These are phyloP conservation scores for Synergus umbraculus DNA, from an alignment of 2,888 invertebrate species.

Conservation along the genomic window DNA sequence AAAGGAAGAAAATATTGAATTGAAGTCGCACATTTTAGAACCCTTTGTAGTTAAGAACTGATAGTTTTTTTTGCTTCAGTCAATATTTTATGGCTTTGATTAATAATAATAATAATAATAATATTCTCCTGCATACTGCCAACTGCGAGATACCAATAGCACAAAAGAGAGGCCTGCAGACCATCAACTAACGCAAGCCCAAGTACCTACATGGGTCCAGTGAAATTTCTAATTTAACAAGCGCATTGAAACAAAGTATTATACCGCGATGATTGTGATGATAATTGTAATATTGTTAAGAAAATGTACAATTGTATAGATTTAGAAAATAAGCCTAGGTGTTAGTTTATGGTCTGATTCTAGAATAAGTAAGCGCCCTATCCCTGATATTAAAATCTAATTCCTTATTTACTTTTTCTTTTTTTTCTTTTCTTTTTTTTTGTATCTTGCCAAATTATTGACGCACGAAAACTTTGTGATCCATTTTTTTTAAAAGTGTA, in stretches of 20 bases:
- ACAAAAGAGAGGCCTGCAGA: conserved; percentile 68
- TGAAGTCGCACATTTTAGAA: conserved; percentile 17
- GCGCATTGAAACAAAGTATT: conserved; percentile 59
- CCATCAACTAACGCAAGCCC: conserved; percentile 73
- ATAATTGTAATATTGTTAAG: conserved; percentile 62
- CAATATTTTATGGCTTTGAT: conserved; percentile 2
- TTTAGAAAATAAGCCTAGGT: conserved; percentile 71
- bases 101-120: neutral
- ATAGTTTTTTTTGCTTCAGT: neutral
- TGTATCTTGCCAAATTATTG: conserved; percentile 9
- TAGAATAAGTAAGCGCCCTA: conserved; percentile 52
- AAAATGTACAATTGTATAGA: conserved; percentile 75
- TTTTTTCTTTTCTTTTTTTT: neutral
- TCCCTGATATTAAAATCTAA: conserved; percentile 7
- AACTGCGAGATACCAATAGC: conserved; percentile 56
- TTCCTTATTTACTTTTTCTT: neutral
- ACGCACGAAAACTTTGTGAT: conserved; percentile 10
- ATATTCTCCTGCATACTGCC: conserved; percentile 49
- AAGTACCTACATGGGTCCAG: conserved; percentile 56
- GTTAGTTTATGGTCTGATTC: conserved; percentile 76
- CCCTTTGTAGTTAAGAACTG: neutral
- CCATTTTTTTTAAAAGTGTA: neutral
- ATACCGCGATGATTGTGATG: conserved; percentile 64
- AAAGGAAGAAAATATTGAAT: neutral
- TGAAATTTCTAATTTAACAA: conserved; percentile 55